Conservation (phyloP, 2,888 invertebrate genomes). For the Rutpela maculata region DNA sequence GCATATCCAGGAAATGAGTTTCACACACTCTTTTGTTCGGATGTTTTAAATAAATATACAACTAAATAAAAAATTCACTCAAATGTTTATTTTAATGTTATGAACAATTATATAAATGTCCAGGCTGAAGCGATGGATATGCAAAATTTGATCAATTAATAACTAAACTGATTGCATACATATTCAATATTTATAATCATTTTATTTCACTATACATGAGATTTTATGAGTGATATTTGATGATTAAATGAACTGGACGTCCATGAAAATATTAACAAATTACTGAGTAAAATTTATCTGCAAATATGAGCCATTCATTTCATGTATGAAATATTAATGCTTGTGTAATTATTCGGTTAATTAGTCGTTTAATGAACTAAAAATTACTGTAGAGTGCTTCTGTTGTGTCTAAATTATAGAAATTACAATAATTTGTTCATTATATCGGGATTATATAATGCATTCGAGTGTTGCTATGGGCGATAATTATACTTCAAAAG, state of each 20-base stretch:
- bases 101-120: neutral
- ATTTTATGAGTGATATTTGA: conserved; percentile 6
- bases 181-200: conserved; percentile 15
- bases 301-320: conserved; percentile 8
- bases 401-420: neutral
- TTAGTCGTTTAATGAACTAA: conserved; percentile 2
- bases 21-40: too few relatives aligned
- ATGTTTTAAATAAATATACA: too few relatives aligned
- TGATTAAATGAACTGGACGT: conserved; percentile 6
- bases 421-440: neutral
- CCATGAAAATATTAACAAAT: conserved; percentile 13
- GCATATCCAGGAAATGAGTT: too few relatives aligned
- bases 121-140: neutral
- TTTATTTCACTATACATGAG: neutral
- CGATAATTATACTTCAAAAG: too few relatives aligned
- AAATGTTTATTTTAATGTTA: neutral
- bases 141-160: neutral
- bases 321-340: conserved; percentile 17
- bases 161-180: neutral
- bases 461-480: too few relatives aligned
- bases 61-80: neutral
- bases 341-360: conserved; percentile 1
- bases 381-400: neutral
- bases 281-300: conserved; percentile 1
- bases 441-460: neutral